Base-by-base conservation (phyloP, 2,888 invertebrate genomes). In the Temnothorax ravouxi region DNA sequence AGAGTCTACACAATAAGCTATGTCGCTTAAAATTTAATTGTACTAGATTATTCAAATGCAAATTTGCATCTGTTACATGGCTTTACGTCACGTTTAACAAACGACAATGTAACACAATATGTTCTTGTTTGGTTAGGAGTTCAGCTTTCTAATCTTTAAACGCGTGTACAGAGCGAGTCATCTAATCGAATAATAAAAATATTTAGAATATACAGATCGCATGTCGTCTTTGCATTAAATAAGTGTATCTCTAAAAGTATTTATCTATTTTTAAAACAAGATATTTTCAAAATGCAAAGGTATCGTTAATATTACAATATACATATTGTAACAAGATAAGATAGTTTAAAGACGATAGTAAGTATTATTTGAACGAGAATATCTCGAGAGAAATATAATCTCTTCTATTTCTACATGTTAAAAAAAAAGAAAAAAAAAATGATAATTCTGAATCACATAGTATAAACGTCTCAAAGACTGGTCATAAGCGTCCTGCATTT, bases 141-240 rank as follows among this genome's bases (percentile, higher is more conserved):
- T 15, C 56, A 72, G 54, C 41, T 54, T 72, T 54, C 56, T 56
- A 54, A 72, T 72, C 71, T 56, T 38, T 38, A 41, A 59, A 74
- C 15, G 11, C 3, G 15, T 56, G 0, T 56, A 72, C 1, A 41
- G n/a, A 61, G 18, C n/a, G 61, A 74, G 59, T 61, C 72, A 59
- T 18, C 13, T 59, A 18, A 54, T 11, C n/a, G 13, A 59, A 74
- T 13, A 74, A 47, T 21, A 25, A 59, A 72, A 72, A 41, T 54
- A 71, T 72, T 72, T 72, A 18, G 18, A 72, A 59, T 56, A 59
- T 56, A 41, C 41, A 59, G 18, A 71, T 18, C 47, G 47, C 9
- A 41, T 41, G 3, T 6, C 6, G n/a, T 4, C 2, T 9, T 54
- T 41, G 9, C 25, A 18, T 11, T 2, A 25, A 59, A 13, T 5